Evolutionary conservation across 2,888 invertebrate species (phyloP).

Genomic region (Trichopoda pennipes): DNA sequence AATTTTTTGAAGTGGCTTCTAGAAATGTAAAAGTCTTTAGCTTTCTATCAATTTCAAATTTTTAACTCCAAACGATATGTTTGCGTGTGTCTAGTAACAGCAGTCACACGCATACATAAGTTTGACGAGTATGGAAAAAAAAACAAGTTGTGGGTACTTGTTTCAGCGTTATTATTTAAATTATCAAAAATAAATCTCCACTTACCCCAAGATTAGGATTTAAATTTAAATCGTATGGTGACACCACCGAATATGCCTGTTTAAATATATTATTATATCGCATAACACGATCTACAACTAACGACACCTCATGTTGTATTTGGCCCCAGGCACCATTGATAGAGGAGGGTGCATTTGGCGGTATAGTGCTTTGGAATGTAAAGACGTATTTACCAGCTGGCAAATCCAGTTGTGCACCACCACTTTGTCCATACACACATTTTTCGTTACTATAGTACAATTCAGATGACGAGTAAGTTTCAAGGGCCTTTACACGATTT

Average conservation of each 20-base stretch:
- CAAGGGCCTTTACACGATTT: constrained; percentile 74
- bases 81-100: too few species aligned
- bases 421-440: constrained; percentile 78
- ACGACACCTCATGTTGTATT: constrained; percentile 89
- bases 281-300: constrained; percentile 91
- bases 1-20: constrained; percentile 86
- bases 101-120: too few species aligned
- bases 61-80: too few species aligned
- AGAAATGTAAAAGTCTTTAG: not conserved
- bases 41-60: too few species aligned
- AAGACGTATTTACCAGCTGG: constrained; percentile 87
- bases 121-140: too few species aligned
- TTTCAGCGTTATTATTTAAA: too few species aligned
- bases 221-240: constrained; percentile 89
- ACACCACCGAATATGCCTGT: constrained; percentile 88
- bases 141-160: too few species aligned
- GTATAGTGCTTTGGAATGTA: constrained; percentile 86
- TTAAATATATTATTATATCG: constrained; percentile 92
- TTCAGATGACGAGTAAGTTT: constrained; percentile 77
- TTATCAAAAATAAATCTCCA: not conserved
- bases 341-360: constrained; percentile 86
- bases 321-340: constrained; percentile 88
- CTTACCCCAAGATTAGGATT: constrained; percentile 85
- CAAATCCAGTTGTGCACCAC: constrained; percentile 86
- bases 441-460: constrained; percentile 78